Evolutionary conservation across 1,140 invertebrate species (phyloP).

Genomic region (Drosophila kohkoa): DNA sequence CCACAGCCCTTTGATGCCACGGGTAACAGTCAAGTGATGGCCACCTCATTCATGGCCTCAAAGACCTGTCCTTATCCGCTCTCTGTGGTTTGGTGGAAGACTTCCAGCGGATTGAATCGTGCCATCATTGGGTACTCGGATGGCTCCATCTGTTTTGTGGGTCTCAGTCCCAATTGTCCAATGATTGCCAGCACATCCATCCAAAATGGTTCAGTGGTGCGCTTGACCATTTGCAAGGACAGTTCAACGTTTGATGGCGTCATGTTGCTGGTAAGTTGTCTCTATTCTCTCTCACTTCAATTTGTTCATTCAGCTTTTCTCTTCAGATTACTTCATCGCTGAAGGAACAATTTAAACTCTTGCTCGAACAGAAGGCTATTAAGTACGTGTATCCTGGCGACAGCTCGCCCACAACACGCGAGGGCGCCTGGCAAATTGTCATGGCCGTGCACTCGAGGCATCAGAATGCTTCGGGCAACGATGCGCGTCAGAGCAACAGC

Average conservation of each 20-base stretch:
- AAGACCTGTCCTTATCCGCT: conserved; percentile 86
- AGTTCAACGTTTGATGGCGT: conserved; percentile 88
- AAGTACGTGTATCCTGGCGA: conserved; percentile 87
- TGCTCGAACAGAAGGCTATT: conserved; percentile 88
- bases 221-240: conserved; percentile 89
- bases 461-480: conserved; percentile 28
- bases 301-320: neutral
- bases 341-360: conserved; percentile 88
- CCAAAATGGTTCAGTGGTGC: conserved; percentile 86
- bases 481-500: conserved; percentile 73
- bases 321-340: conserved; percentile 88
- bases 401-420: conserved; percentile 65
- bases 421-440: conserved; percentile 84
- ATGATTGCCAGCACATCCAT: conserved; percentile 88
- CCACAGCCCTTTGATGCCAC: conserved; percentile 86
- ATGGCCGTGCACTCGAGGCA: conserved; percentile 71
- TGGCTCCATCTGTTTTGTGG: conserved; percentile 90
- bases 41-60: conserved; percentile 85
- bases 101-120: conserved; percentile 86
- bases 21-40: conserved; percentile 85
- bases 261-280: conserved; percentile 87
- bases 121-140: conserved; percentile 90
- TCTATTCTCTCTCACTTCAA: neutral
- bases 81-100: conserved; percentile 90
- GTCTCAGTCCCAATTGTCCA: conserved; percentile 88